Base-by-base conservation (phyloP, 2,797 vertebrate genomes). In the Leptatherina wallacei region DNA sequence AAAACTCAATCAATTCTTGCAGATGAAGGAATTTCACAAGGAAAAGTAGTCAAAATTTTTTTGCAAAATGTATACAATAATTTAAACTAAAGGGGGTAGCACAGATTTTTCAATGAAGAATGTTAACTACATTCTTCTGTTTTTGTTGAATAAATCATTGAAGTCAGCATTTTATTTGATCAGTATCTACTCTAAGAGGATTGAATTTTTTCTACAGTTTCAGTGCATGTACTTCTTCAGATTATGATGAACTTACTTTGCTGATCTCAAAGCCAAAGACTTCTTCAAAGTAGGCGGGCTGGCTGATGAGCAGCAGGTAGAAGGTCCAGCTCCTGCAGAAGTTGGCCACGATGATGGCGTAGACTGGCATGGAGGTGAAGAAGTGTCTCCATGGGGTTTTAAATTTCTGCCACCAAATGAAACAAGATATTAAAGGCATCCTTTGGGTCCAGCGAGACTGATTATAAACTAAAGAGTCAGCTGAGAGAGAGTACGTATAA, bases 291-390 rank as follows among this genome's bases (percentile, higher is more conserved):
- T 98, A 98, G 18, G 97, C 97, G 0, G 97, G 96, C 86, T 98
- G 97, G 75, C 96, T 97, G 90, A 98, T 98, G 63, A 98, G 96
- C 42, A 97, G 94, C 86, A 97, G 87, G 86, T 98, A 98, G 91
- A 98, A 98, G 4, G 97, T 98, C 97, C 97, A 98, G 75, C 97
- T 97, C 76, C 97, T 94, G 93, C 97, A 98, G 91, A 98, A 98
- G 88, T 97, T 97, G 81, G 96, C 96, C 78, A 97, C 96, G 12
- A 97, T 97, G 81, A 97, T 97, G 89, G 96, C 96, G 6, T 97
- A 97, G 75, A 98, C 96, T 0, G 96, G 97, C 97, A 98, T 97
- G 77, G 96, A 97, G 62, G 96, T 97, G 89, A 98, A 97, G 90
- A 98, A 98, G 56, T 95, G 93, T 61, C 73, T 89, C 96, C 96